Evolutionary conservation across 1,140 invertebrate species (phyloP).

Genomic region (Pollicipes pollicipes): DNA sequence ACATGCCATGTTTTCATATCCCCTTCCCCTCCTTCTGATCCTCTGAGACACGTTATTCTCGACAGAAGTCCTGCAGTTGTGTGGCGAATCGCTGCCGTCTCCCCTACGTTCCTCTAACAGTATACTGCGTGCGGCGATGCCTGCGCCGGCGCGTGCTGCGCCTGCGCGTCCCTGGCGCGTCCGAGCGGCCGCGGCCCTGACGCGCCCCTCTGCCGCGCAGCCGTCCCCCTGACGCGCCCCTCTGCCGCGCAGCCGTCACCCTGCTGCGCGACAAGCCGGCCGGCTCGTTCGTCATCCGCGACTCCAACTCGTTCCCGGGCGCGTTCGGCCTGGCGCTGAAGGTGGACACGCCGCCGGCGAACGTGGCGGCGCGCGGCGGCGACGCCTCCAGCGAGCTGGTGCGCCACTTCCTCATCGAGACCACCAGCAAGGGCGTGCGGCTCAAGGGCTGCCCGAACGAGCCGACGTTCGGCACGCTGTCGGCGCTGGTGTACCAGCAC

Average conservation of each 20-base stretch:
- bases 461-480: constrained; percentile 87
- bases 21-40: too few species aligned
- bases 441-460: constrained; percentile 92
- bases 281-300: constrained; percentile 89
- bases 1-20: too few species aligned
- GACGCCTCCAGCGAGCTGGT: constrained; percentile 68
- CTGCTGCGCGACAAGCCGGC: constrained; percentile 69
- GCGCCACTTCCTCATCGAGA: constrained; percentile 92
- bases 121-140: too few species aligned
- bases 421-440: constrained; percentile 79
- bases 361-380: constrained; percentile 28
- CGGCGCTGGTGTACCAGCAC: constrained; percentile 94
- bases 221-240: constrained; percentile 8
- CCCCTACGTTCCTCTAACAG: too few species aligned
- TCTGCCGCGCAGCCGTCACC: constrained; percentile 50
- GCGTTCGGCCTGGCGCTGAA: constrained; percentile 92
- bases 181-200: too few species aligned
- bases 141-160: too few species aligned
- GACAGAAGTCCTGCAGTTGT: too few species aligned
- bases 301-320: constrained; percentile 85
- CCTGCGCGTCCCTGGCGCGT: too few species aligned
- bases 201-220: too few species aligned
- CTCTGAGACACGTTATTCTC: too few species aligned
- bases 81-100: too few species aligned
- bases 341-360: constrained; percentile 55